Evolutionary conservation across 2,888 invertebrate species (phyloP).

Genomic region (Diploptera punctata): DNA sequence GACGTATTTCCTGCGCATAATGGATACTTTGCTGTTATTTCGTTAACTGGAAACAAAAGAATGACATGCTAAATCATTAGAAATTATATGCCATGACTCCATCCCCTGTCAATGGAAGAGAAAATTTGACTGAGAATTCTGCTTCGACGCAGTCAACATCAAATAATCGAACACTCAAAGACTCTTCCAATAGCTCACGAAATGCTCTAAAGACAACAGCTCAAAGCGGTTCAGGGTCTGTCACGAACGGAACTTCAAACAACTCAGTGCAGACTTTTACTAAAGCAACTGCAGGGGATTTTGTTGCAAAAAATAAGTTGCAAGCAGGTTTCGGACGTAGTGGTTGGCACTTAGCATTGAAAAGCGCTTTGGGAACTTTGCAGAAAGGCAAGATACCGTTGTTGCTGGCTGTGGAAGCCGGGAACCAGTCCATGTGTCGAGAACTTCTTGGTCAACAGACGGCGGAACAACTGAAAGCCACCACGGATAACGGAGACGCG

Average conservation of each 20-base stretch:
- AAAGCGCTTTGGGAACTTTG: slow-evolving; percentile 50
- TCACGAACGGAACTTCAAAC: too few relatives aligned
- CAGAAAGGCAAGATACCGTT: slow-evolving; percentile 94
- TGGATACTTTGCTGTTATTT: too few relatives aligned
- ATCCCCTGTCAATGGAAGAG: neutral
- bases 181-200: neutral
- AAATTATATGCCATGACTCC: neutral
- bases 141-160: neutral
- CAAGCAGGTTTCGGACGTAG: slow-evolving; percentile 47
- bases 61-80: too few relatives aligned
- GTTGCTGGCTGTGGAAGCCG: slow-evolving; percentile 92
- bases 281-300: slow-evolving; percentile 38
- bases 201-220: neutral
- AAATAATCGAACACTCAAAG: too few relatives aligned
- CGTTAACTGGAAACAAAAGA: slow-evolving; percentile 3
- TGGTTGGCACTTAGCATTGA: slow-evolving; percentile 42
- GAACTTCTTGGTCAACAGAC: slow-evolving; percentile 89
- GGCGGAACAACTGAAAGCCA: slow-evolving; percentile 85
- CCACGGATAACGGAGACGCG: slow-evolving; percentile 87
- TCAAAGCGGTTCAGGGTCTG: neutral
- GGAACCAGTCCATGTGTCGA: slow-evolving; percentile 94
- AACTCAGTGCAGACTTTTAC: neutral
- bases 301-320: slow-evolving; percentile 48
- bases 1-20: too few relatives aligned
- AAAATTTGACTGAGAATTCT: neutral